phyloP scores from a whole-genome alignment of 1,140 invertebrate genomes.

The Mizuhopecten yessoensis region DNA sequence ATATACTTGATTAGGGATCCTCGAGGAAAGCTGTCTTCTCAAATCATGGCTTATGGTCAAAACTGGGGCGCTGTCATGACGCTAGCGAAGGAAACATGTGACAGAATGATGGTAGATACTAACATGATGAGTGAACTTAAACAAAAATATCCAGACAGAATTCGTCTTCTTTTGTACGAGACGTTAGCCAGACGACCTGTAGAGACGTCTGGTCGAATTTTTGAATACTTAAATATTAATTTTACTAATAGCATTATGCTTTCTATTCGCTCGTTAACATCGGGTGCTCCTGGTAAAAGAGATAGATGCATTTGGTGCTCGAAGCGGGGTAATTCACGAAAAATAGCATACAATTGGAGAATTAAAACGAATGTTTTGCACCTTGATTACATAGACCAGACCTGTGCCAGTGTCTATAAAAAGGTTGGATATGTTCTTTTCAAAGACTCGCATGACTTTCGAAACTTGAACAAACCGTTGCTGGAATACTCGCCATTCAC shows the following conservation, averaged over 20 bases:
- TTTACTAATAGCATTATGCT: background rate
- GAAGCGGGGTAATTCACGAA: background rate
- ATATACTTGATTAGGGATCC: slow-evolving; percentile 41
- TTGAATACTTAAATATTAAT: background rate
- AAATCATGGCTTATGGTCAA: background rate
- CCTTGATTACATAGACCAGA: background rate
- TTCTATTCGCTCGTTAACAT: background rate
- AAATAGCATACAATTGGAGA: background rate
- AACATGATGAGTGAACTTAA: background rate
- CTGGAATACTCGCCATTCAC: background rate
- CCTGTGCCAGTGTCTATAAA: background rate
- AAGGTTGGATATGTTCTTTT: slow-evolving; percentile 8
- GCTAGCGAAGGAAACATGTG: background rate
- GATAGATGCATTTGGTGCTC: background rate
- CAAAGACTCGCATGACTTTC: background rate
- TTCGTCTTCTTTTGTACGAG: background rate
- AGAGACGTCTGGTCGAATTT: background rate
- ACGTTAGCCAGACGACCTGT: background rate
- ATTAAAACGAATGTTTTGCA: background rate
- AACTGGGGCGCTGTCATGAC: background rate
- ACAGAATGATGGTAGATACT: background rate
- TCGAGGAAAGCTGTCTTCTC: background rate
- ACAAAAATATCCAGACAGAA: slow-evolving; percentile 4
- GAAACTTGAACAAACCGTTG: background rate
- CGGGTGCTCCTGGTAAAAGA: background rate